Base-by-base conservation (phyloP, 2,888 invertebrate species). In the Caradrina clavipalpis region DNA sequence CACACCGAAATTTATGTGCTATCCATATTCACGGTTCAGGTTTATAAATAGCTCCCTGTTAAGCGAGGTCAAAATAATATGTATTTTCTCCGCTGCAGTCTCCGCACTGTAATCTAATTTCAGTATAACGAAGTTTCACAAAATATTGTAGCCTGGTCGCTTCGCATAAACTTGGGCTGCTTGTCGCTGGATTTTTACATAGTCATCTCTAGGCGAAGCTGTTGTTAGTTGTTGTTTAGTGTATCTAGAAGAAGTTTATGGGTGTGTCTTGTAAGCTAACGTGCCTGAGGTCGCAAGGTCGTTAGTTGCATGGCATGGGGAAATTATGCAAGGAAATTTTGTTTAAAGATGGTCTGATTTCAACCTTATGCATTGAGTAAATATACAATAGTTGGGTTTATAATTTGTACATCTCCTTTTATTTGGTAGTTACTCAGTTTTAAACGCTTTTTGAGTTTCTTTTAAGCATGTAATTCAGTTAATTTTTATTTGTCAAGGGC, bases 41-140 rank as follows among this genome's bases (percentile, higher is more conserved):
- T 70, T 58, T 57, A 60, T 55, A 80, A 75, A 80, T 73, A 80
- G 45, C 39, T 61, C 58, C 45, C 53, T 50, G n/a, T 19, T 11
- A 31, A 66, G 35, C 39, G 62, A 67, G 76, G 79, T 72, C 65
- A 70, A 66, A 60, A 63, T 78, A 42, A 31, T 39, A 13, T 45
- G 17, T 45, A 77, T 78, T 78, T 78, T 63, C 49, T 53, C 60
- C 21, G 49, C 57, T 54, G 10, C 50, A 66, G 73, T 51, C 61
- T 69, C 55, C 69, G 53, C 21, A 54, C 53, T 61, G 66, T 76
- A 80, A 79, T 80, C 73, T 73, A 69, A 80, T 80, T 80, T 76
- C 61, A 64, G 57, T 60, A 69, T 73, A 69, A 80, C 73, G 51
- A 76, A 69, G 77, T 80, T 80, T 55, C 55, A 63, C 53, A 76